Evolutionary conservation across 2,797 vertebrate species (phyloP), one percentile per base, ranked within the genome.

Genomic region (Salarias fasciatus): DNA sequence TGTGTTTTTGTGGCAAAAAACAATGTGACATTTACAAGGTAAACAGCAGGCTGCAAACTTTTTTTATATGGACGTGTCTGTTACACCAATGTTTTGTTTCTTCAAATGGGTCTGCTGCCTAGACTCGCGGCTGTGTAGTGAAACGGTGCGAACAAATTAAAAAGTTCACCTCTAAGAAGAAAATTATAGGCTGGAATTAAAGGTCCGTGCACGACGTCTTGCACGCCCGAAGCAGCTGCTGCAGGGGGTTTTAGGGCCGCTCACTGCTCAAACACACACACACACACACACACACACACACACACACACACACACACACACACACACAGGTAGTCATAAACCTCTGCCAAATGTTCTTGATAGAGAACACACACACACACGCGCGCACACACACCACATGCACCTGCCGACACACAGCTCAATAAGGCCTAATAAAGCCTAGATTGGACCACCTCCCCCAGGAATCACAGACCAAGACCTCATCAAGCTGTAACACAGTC

Each of bases 381-480:
- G 50, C 51, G 45, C 63, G 65, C 54, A 66, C 68, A 71, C 80
- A 66, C 68, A 71, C 80, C 63, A 62, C 54, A 49, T 60, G 49
- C 48, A 33, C 31, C 50, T 51, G 45, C 63, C 65, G 54, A 66
- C 68, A 71, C 80, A 86, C 75, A 82, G 84, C 87, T 84, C 86
- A 89, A 87, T 89, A 80, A 87, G 78, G 80, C 82, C 83, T 86
- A 91, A 90, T 91, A 91, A 89, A 85, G 85, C 77, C 77, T 79
- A 89, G 89, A 91, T 91, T 91, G 86, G 86, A 86, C 86, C 78
- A 71, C 94, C 94, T 92, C 96, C 95, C 61, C 88, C 91, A 79
- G 95, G 95, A 93, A 96, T 94, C 87, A 93, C 94, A 45, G 95
- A 95, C 93, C 96, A 95, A 92, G 95, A 96, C 92, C 94, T 97